Evolutionary conservation across 1,140 invertebrate genomes (phyloP).

Genomic region (Drosophila biarmipes): DNA sequence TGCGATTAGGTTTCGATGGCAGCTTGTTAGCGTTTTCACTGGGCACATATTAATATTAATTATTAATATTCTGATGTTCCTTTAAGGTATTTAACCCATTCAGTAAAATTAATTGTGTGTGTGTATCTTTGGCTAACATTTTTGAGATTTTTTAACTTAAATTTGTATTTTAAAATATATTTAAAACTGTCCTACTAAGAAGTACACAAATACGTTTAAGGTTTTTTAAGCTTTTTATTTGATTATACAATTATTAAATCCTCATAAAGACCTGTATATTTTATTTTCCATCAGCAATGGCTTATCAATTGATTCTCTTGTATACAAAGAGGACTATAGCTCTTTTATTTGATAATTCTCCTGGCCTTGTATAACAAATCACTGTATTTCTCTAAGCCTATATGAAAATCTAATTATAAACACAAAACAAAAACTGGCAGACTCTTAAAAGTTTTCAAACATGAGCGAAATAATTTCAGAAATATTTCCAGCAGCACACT

Average conservation of each 20-base stretch:
- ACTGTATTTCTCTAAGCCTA: constrained; percentile 4
- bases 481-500: constrained; percentile 25
- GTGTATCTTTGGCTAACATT: too few relatives aligned
- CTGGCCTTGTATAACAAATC: constrained; percentile 25
- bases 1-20: neutral
- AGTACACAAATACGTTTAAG: too few relatives aligned
- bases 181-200: too few relatives aligned
- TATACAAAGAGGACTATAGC: too few relatives aligned
- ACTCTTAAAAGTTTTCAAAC: constrained; percentile 13
- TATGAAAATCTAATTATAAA: constrained; percentile 25
- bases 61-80: too few relatives aligned
- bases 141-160: neutral
- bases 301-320: too few relatives aligned
- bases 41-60: neutral
- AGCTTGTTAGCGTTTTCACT: neutral
- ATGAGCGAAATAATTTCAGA: constrained; percentile 17
- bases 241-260: too few relatives aligned
- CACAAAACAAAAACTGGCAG: constrained; percentile 27
- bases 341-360: neutral
- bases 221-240: too few relatives aligned
- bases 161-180: neutral
- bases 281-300: too few relatives aligned
- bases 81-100: neutral
- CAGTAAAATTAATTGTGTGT: too few relatives aligned
- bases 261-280: too few relatives aligned